Conservation (phyloP, 2,888 invertebrate genomes). For the Apeira syringaria region DNA sequence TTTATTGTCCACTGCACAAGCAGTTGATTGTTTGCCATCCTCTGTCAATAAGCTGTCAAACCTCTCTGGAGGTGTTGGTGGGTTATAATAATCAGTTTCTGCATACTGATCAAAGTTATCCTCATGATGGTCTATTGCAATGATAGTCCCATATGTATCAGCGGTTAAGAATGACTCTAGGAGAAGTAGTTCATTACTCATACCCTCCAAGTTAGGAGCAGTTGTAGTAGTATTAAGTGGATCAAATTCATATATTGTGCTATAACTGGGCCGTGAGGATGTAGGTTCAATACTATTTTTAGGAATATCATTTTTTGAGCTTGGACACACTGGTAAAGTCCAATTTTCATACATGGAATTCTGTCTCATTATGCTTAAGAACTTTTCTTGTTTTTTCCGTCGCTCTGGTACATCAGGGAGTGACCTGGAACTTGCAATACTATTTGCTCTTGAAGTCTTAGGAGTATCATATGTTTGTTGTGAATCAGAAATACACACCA, state of each 20-base stretch:
- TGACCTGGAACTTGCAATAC: slow-evolving; percentile 52
- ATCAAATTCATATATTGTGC: slow-evolving; percentile 90
- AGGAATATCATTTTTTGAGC: slow-evolving; percentile 18
- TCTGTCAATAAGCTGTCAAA: slow-evolving; percentile 83
- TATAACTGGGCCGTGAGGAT: slow-evolving; percentile 65
- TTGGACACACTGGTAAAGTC: slow-evolving; percentile 51
- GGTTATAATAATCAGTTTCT: slow-evolving; percentile 75
- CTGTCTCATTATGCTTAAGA: slow-evolving; percentile 55
- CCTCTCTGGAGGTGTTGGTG: slow-evolving; percentile 85
- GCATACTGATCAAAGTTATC: slow-evolving; percentile 57
- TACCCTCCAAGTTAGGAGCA: slow-evolving; percentile 56
- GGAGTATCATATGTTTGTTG: slow-evolving; percentile 69
- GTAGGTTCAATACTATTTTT: slow-evolving; percentile 10
- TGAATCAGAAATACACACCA: slow-evolving; percentile 37
- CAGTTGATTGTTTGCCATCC: slow-evolving; percentile 6
- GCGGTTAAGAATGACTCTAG: slow-evolving; percentile 87
- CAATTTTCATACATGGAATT: slow-evolving; percentile 73
- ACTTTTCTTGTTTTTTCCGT: slow-evolving; percentile 21
- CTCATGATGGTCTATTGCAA: slow-evolving; percentile 66
- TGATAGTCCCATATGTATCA: slow-evolving; percentile 86
- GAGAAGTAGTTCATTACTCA: slow-evolving; percentile 85
- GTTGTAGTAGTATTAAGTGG: slow-evolving; percentile 70
- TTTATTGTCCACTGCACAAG: slow-evolving; percentile 37
- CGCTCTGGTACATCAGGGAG: slow-evolving; percentile 59
- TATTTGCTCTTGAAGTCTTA: slow-evolving; percentile 58